These are phyloP conservation scores for Drosophila bocqueti DNA, from an alignment of 1,140 invertebrate genomes.

Conservation along the genomic window DNA sequence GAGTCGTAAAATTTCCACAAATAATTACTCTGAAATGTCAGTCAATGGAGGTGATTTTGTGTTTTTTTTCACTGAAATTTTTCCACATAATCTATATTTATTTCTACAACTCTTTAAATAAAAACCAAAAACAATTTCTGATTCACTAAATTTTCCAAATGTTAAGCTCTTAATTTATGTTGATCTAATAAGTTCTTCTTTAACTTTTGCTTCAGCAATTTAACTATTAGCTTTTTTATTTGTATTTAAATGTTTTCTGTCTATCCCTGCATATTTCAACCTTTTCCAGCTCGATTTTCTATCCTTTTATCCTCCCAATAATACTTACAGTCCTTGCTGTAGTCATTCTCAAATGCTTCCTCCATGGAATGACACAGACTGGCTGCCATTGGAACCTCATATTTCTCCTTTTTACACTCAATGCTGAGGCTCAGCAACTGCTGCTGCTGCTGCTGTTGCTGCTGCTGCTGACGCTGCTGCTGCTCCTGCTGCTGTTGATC, in stretches of 20 bases:
- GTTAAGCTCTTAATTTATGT: neutral
- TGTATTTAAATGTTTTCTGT: neutral
- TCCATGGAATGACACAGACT: conserved; percentile 78
- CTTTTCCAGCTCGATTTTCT: neutral
- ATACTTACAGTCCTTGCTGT: conserved; percentile 84
- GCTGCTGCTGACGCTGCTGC: conserved; percentile 42
- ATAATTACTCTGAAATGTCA: neutral
- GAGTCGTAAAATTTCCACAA: conserved; percentile 16
- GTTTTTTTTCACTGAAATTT: neutral
- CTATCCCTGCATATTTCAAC: neutral
- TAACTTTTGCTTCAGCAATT: neutral
- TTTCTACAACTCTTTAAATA: neutral
- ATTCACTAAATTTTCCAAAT: neutral
- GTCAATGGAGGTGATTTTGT: neutral
- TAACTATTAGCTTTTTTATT: neutral
- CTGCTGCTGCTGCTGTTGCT: conserved; percentile 21
- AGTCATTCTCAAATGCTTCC: conserved; percentile 82
- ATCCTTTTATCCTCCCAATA: no score
- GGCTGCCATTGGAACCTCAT: conserved; percentile 58
- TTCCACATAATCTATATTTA: neutral
- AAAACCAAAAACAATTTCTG: neutral
- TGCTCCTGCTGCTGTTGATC: conserved; percentile 57
- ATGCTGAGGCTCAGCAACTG: conserved; percentile 71
- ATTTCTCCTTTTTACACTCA: conserved; percentile 82
- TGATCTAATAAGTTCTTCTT: neutral